Base-by-base conservation (phyloP, 2,797 vertebrate genomes). In the Neosilurus hyrtlii region DNA sequence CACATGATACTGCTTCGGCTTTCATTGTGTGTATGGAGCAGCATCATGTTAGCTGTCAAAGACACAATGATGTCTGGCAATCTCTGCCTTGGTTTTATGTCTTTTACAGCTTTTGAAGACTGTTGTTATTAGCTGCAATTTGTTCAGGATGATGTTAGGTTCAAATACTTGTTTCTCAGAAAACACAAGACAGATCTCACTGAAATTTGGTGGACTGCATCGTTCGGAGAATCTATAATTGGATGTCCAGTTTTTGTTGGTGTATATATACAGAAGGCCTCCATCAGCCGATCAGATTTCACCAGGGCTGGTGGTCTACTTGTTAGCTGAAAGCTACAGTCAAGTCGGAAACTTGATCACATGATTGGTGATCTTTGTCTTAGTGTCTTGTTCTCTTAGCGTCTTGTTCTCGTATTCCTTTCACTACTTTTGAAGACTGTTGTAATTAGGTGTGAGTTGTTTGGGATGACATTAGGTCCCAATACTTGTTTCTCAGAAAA, bases 11-110 rank as follows among this genome's bases (percentile, higher is more conserved):
- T 54, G 72, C 35, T 81, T 81, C 22, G 2, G 61, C 18, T 76
- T 76, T 77, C 57, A 62, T 16, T 4, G 20, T 62, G 35, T n/a
- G 8, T 24, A 62, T 49, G 15, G 43, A 26, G n/a, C 49, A 22
- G 83, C 61, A 67, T 66, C 54, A 62, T 67, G 52, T 54, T 63
- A 59, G 74, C 71, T 67, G 59, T 84, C 76, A 43, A 43, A 2
- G 37, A 57, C 77, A 61, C 62, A 56, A 63, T 12, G 26, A 66
- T 16, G 63, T 75, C 57, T 71, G 54, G n/a, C 18, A 65, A 73
- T 11, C 24, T 72, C 61, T 73, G 6, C 59, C 20, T 22, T 18
- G 20, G 37, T 54, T 70, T 20, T 37, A 51, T 14, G 18, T 59
- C 52, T 20, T 20, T 74, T n/a, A 4, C 71, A 56, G 51, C 68